Evolutionary conservation across 1,140 invertebrate species (phyloP), one percentile per base, ranked within the genome.

Genomic region (Zaprionus ghesquierei): DNA sequence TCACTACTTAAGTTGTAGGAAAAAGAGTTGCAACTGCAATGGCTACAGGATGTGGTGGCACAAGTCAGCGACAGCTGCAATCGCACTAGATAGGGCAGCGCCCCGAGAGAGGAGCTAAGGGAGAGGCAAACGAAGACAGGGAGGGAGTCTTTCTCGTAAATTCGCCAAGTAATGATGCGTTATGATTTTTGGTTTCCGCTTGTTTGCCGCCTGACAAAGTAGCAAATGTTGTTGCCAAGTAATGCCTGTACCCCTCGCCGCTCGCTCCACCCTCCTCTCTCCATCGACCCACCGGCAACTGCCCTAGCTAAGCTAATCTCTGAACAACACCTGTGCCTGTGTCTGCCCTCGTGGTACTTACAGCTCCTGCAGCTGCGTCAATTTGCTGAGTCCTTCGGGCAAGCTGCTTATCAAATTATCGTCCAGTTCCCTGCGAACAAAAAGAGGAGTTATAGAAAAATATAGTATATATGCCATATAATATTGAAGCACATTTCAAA

Each of bases 361-460:
- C 95, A 96, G 92, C 91, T 96, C 95, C 91, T 95, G 94, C 41
- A 96, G 93, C 70, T 93, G 92, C 20, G 93, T 93, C 75, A 96
- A 92, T 92, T 94, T 94, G 63, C 93, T 93, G 53, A 95, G 92
- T 51, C 95, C 95, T 46, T 91, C 85, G 12, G 95, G 95, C 81
- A 96, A 93, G 66, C 94, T 93, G 54, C 92, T 94, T 77, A 96
- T 93, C 71, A 94, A 92, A 93, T 96, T 96, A 92, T 96, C 95
- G 92, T 96, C 95, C 71, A 96, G 92, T 92, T 96, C 95, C 64
- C 95, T 96, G 91, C 56, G 93, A 93, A 85, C 74, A 86, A 92
- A 89, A 53, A 51, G 69, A 72, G 66, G 8, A 63, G 46, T 69
- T 51, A 59, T 25, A 35, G 6, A 53, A 73, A 69, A 41, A 74